Evolutionary conservation across 2,113 vertebrate species (phyloP), one percentile per base, ranked within the genome.

Genomic region (Apus apus): DNA sequence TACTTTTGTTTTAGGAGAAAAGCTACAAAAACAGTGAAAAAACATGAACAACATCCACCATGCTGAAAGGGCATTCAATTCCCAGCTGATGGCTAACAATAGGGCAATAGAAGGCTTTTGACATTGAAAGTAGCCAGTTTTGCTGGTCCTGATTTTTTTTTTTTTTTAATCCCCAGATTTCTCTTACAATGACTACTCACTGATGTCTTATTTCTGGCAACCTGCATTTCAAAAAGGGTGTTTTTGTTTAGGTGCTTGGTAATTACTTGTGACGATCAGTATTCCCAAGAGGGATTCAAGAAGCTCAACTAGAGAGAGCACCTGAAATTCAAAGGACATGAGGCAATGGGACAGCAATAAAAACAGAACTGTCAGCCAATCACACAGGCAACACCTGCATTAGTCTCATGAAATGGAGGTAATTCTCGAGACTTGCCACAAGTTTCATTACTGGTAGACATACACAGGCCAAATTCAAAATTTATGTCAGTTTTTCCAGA

Each of bases 381-480:
- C 40, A 60, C 72, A 66, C 0, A 2, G 20, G 30, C 23, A 92
- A 27, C 40, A 83, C 22, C 46, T 11, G 8, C 0, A 0, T 45
- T 51, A 60, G 16, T 43, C 22, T 70, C 20, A 70, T 0, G 7
- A 80, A 67, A n/a, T 32, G 11, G n/a, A 85, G 16, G 15, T 21
- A 61, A 92, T 62, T 66, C 56, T n/a, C 79, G 30, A 62, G n/a
- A 54, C 14, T 72, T 76, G 15, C 13, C 51, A 70, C 50, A 73
- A 76, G 17, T 62, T 90, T 80, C 23, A 46, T 45, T 76, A 62
- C 19, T 1, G 1, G 29, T 45, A 85, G 70, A 82, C 0, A 3
- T 54, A 66, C 29, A 61, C 9, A 20, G 5, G 46, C 40, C 45
- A 74, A 77, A 50, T 70, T 66, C 27, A 76, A 70, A 76, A 23